Evolutionary conservation across 2,797 vertebrate species (phyloP), one percentile per base, ranked within the genome.

Genomic region (Gadopsis bispinosus): DNA sequence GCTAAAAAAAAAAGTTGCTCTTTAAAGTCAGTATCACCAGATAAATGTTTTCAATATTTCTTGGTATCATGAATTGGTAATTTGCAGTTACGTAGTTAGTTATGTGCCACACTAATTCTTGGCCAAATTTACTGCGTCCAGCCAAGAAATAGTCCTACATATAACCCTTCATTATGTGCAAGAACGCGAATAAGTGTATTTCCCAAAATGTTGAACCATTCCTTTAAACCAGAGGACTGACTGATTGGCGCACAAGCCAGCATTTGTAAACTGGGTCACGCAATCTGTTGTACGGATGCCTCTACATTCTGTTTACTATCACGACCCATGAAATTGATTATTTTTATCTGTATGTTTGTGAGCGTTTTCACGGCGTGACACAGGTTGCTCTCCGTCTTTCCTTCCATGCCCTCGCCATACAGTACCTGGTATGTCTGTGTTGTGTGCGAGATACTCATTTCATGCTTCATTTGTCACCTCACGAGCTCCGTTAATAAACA

Each of bases 281-380:
- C 79, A 76, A 56, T 78, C 76, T 64, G 83, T 58, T 69, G 75
- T 83, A 79, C 79, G 84, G 72, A 86, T 73, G 79, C 83, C 73
- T 80, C 83, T 43, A 80, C 80, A 73, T 81, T 68, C 75, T 85
- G 85, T 86, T 89, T 79, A 79, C 88, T 48, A 85, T 88, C 79
- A 86, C 73, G 3, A 75, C 75, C 91, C 91, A 90, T 92, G 90
- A 92, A 92, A 94, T 93, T 91, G 90, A 91, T 92, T 91, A 64
- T 85, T 91, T 91, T 88, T 90, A 89, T 91, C 87, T 86, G 75
- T 84, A 73, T 88, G 90, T 93, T 89, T 85, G 83, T 55, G 81
- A 85, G 79, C 55, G 67, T 84, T 89, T 87, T 79, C 72, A 10
- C 71, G 29, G 71, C 65, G 54, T 77, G 73, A 87, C 80, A 83